A percentile compares a stretch with the other conserved stretches of the same genome.
Conservation (phyloP, 2,797 vertebrate genomes). For the Phylloscopus collybita region DNA sequence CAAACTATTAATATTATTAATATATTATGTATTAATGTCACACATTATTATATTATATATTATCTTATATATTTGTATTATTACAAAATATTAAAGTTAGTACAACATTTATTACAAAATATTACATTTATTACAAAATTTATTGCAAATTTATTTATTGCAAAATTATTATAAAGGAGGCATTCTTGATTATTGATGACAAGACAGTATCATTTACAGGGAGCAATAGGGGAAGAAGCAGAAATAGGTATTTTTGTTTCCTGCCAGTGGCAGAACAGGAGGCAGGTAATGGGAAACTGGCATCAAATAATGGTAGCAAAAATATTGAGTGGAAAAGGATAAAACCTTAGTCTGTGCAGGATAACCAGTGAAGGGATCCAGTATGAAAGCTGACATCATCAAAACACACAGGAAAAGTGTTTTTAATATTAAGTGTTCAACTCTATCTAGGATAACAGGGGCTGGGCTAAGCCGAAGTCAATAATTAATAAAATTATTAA, state of each 20-base stretch:
- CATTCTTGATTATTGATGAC: background rate
- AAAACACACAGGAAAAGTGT: background rate
- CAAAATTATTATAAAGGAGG: background rate
- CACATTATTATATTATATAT: no score
- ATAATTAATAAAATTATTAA: no score
- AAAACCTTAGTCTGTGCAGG: background rate
- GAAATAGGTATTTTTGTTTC: background rate
- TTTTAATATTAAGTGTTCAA: background rate
- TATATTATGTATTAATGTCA: no score
- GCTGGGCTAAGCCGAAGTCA: background rate
- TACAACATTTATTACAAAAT: background rate
- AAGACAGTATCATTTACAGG: background rate
- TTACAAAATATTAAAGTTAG: no score
- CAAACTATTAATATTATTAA: no score
- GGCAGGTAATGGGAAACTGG: background rate
- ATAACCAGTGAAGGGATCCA: background rate
- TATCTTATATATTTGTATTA: no score
- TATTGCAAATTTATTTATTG: background rate
- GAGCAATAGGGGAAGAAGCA: background rate
- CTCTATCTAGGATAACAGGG: background rate
- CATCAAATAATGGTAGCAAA: background rate
- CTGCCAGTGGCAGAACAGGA: background rate
- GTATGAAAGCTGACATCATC: background rate
- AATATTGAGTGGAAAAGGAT: background rate
- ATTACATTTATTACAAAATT: background rate